phyloP scores from a whole-genome alignment of 2,797 vertebrate genomes.

The Gorsachius magnificus region DNA sequence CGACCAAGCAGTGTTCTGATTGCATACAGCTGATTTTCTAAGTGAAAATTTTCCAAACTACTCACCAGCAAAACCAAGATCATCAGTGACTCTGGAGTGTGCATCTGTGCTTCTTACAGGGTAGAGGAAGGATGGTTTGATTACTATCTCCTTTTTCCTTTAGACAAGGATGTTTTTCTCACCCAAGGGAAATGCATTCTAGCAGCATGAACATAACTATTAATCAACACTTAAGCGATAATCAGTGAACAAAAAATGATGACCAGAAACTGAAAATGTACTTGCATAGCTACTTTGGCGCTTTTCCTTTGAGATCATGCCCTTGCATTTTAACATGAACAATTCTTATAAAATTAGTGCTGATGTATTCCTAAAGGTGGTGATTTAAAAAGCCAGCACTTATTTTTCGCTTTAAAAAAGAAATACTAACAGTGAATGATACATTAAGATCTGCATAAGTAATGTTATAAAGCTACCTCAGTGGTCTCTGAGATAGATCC shows the following conservation, averaged over 20 bases:
- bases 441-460: slow-evolving; percentile 44
- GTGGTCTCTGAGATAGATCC: slow-evolving; percentile 7
- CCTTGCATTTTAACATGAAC: slow-evolving; percentile 68
- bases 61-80: slow-evolving; percentile 49
- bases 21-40: slow-evolving; percentile 72
- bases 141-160: slow-evolving; percentile 66
- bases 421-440: background rate
- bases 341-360: slow-evolving; percentile 70
- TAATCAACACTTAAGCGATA: slow-evolving; percentile 81
- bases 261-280: slow-evolving; percentile 70
- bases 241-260: slow-evolving; percentile 79
- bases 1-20: slow-evolving; percentile 64
- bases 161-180: slow-evolving; percentile 70
- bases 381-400: slow-evolving; percentile 63
- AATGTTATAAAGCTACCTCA: slow-evolving; percentile 56
- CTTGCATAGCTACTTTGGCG: slow-evolving; percentile 39
- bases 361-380: slow-evolving; percentile 65
- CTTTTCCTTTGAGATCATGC: slow-evolving; percentile 68
- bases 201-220: slow-evolving; percentile 75
- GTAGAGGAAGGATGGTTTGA: slow-evolving; percentile 65
- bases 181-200: slow-evolving; percentile 75
- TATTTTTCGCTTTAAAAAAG: slow-evolving; percentile 55
- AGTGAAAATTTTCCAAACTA: slow-evolving; percentile 61
- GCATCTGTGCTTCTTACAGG: slow-evolving; percentile 50
- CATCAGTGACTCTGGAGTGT: slow-evolving; percentile 64